Conservation (phyloP, 2,888 invertebrate genomes). For the Chymomyza amoena region DNA sequence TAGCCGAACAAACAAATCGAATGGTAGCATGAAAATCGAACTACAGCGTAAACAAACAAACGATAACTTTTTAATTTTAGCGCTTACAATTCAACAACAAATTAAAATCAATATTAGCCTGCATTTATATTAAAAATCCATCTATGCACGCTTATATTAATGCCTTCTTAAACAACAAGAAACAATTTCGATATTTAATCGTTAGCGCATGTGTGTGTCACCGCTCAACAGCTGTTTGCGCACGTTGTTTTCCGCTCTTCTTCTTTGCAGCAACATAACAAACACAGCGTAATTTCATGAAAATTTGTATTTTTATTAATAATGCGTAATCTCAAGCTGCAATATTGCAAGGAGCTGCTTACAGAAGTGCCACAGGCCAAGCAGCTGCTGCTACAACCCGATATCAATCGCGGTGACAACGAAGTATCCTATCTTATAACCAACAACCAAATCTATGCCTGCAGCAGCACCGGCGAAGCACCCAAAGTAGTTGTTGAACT, state of each 20-base stretch:
- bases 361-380: constrained; percentile 46
- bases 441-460: constrained; percentile 53
- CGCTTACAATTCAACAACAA: too few species aligned
- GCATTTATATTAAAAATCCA: neutral
- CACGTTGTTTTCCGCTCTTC: constrained; percentile 19
- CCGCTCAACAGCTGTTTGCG: constrained; percentile 5
- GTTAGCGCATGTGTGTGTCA: neutral
- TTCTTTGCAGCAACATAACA: constrained; percentile 9
- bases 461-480: constrained; percentile 18
- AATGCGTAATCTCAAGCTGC: constrained; percentile 75
- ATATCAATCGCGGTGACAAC: constrained; percentile 36
- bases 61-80: neutral
- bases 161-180: neutral
- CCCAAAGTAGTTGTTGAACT: constrained; percentile 51
- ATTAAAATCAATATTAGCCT: too few species aligned
- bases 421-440: constrained; percentile 55
- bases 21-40: too few species aligned
- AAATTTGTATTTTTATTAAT: constrained; percentile 24
- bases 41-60: neutral
- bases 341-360: constrained; percentile 56
- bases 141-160: neutral
- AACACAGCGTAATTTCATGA: constrained; percentile 45
- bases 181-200: neutral
- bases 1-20: neutral
- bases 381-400: constrained; percentile 63